Conservation (phyloP, 2,797 vertebrate species). For the Galagoides demidoff region DNA sequence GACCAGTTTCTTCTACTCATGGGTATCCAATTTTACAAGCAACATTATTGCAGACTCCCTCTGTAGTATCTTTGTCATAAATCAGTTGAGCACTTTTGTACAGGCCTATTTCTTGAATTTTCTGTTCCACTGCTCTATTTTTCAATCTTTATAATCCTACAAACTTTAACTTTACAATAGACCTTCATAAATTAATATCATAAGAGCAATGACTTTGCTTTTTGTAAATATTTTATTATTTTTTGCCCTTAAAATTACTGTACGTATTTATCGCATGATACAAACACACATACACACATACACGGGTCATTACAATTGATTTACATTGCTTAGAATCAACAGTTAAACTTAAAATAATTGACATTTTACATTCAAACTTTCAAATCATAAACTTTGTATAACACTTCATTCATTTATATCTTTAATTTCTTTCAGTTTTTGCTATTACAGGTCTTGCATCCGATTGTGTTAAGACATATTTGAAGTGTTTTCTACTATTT, state of each 20-base stretch:
- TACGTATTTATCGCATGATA: background rate
- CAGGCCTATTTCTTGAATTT: background rate
- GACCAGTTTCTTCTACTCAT: background rate
- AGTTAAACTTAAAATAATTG: background rate
- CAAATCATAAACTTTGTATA: background rate
- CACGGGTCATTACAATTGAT: background rate
- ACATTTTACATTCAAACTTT: background rate
- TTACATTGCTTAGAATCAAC: background rate
- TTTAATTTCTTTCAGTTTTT: conserved; percentile 12
- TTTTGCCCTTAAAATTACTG: background rate
- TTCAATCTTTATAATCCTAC: background rate
- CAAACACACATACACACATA: background rate
- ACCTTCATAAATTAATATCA: background rate
- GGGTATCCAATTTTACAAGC: background rate
- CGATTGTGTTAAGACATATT: background rate
- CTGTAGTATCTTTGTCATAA: background rate
- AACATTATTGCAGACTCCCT: background rate
- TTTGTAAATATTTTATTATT: background rate
- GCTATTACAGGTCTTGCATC: background rate
- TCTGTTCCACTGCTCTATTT: background rate
- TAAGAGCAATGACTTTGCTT: background rate
- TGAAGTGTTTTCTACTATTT: background rate
- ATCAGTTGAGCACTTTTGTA: background rate
- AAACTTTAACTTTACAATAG: background rate
- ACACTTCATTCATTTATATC: background rate